Conservation (phyloP, 2,888 invertebrate genomes). For the Thecocarcelia acutangulata region DNA sequence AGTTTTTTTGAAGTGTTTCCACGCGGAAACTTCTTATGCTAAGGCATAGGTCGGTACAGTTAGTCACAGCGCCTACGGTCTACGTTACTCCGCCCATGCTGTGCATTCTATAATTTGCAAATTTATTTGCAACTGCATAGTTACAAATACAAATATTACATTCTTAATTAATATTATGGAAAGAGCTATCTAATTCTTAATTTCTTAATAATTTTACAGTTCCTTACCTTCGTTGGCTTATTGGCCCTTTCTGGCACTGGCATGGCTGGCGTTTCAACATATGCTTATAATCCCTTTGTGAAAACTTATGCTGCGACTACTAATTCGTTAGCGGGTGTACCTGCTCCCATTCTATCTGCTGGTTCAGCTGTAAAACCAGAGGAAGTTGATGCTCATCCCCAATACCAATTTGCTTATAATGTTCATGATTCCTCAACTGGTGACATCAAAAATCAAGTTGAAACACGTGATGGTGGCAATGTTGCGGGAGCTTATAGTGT, state of each 20-base stretch:
- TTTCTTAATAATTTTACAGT: slow-evolving; percentile 65
- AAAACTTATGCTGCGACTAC: slow-evolving; percentile 40
- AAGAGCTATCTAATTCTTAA: too few relatives aligned
- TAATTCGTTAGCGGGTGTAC: slow-evolving; percentile 28
- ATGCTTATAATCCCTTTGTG: slow-evolving; percentile 75
- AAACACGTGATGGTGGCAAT: slow-evolving; percentile 82
- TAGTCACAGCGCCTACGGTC: too few relatives aligned
- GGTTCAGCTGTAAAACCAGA: slow-evolving; percentile 50
- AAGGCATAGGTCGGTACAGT: too few relatives aligned
- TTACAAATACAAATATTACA: too few relatives aligned
- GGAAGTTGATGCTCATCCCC: slow-evolving; percentile 76
- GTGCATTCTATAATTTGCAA: too few relatives aligned
- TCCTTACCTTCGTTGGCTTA: slow-evolving; percentile 74
- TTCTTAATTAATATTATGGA: too few relatives aligned
- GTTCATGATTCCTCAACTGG: slow-evolving; percentile 83
- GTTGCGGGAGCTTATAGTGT: slow-evolving; percentile 83
- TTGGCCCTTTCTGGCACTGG: slow-evolving; percentile 73
- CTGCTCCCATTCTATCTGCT: slow-evolving; percentile 43
- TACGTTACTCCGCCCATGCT: too few relatives aligned
- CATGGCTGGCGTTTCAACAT: slow-evolving; percentile 75
- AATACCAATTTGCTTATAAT: slow-evolving; percentile 82
- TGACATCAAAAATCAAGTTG: slow-evolving; percentile 83
- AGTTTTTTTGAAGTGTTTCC: too few relatives aligned
- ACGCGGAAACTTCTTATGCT: too few relatives aligned
- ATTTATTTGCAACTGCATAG: too few relatives aligned